These are phyloP conservation scores for Stegophylla sp. DNA, from an alignment of 2,888 invertebrate genomes.

Conservation along the genomic window DNA sequence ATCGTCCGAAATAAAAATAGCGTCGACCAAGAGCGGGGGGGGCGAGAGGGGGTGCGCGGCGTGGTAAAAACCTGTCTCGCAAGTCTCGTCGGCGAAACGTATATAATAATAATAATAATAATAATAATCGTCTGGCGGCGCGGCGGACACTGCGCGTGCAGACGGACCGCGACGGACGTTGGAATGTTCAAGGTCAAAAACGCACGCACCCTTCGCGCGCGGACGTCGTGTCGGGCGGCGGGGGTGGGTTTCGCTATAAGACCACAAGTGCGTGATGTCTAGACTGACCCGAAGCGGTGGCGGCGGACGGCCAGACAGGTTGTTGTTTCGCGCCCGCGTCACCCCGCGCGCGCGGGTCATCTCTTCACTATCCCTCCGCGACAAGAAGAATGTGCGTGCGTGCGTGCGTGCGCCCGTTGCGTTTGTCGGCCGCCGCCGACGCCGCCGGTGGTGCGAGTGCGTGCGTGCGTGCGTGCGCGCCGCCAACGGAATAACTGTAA, in stretches of 20 bases:
- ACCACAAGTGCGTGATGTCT: slow-evolving; percentile 52
- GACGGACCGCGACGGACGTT: slow-evolving; percentile 40
- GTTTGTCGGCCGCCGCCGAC: too few relatives aligned
- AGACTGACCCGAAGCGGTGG: slow-evolving; percentile 48
- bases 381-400: too few relatives aligned
- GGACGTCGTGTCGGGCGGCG: neutral
- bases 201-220: slow-evolving; percentile 36
- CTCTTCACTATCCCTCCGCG: slow-evolving; percentile 5
- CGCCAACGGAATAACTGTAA: slow-evolving; percentile 37
- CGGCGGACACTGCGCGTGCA: slow-evolving; percentile 30
- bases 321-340: slow-evolving; percentile 27
- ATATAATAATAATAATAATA: slow-evolving; percentile 31
- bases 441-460: too few relatives aligned
- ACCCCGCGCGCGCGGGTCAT: slow-evolving; percentile 29
- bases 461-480: neutral
- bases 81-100: slow-evolving; percentile 21
- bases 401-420: too few relatives aligned
- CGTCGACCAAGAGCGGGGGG: neutral
- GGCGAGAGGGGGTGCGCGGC: slow-evolving; percentile 5
- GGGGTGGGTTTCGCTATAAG: slow-evolving; percentile 14
- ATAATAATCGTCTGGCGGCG: slow-evolving; percentile 38
- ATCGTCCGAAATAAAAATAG: neutral
- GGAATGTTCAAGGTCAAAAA: slow-evolving; percentile 54
- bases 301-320: slow-evolving; percentile 43
- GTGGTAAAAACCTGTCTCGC: slow-evolving; percentile 22